Evolutionary conservation across 1,140 invertebrate genomes (phyloP).

Genomic region (Penaeus japonicus): DNA sequence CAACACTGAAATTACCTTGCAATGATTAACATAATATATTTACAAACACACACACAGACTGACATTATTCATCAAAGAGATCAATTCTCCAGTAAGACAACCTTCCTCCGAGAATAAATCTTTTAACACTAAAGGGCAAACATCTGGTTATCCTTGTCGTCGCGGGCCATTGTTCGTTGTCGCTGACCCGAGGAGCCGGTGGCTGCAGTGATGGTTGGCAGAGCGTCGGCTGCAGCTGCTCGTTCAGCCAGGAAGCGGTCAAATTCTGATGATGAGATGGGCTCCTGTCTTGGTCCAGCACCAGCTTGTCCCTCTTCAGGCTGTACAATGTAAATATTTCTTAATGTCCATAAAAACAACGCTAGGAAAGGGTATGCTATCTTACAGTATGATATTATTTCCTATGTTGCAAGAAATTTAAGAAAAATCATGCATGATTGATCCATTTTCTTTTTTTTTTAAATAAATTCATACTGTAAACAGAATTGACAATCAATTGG

Average conservation of each 20-base stretch:
- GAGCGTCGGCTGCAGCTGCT: conserved; percentile 75
- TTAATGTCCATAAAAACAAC: too few species aligned
- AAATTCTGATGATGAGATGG: conserved; percentile 88
- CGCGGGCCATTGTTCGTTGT: conserved; percentile 39
- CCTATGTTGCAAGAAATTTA: too few species aligned
- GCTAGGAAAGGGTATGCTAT: too few species aligned
- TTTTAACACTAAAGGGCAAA: conserved; percentile 39
- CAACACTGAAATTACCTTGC: too few species aligned
- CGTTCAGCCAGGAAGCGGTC: conserved; percentile 89
- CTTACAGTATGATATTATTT: too few species aligned
- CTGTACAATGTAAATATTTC: neutral
- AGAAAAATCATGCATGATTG: too few species aligned
- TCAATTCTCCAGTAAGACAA: neutral
- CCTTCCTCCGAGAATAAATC: neutral
- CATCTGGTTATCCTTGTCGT: conserved; percentile 50
- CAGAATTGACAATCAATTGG: too few species aligned
- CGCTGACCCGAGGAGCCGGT: conserved; percentile 48
- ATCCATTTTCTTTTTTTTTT: too few species aligned
- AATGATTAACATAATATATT: too few species aligned
- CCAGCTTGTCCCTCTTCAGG: conserved; percentile 51
- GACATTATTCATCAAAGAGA: too few species aligned
- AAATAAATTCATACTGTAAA: too few species aligned
- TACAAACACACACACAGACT: too few species aligned
- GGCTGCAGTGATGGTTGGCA: conserved; percentile 63
- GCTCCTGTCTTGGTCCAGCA: conserved; percentile 69